Evolutionary conservation across 2,797 vertebrate genomes (phyloP).

Genomic region (Crocodylus rhombifer): DNA sequence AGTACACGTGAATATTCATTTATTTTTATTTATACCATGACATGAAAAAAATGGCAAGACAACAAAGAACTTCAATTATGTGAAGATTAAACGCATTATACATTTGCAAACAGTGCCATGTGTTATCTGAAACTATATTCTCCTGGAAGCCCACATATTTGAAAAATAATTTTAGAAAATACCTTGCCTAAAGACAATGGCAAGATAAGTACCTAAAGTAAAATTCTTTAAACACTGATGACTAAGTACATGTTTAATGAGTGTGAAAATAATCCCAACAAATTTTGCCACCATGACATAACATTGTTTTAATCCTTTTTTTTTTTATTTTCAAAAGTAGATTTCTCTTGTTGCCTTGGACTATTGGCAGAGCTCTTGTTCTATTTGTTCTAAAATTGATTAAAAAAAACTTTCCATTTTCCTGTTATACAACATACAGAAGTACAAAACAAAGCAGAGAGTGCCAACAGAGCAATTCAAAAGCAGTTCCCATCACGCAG

Average conservation of each 20-base stretch:
- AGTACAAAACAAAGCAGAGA: neutral
- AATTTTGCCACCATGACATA: neutral
- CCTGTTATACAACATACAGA: neutral
- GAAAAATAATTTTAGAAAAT: conserved; percentile 15
- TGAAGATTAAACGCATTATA: conserved; percentile 30
- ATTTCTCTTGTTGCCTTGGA: neutral
- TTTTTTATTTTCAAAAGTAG: neutral
- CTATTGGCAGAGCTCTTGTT: neutral
- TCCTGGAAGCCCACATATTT: neutral
- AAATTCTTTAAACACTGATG: conserved; percentile 15
- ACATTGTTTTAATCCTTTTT: neutral
- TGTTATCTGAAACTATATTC: conserved; percentile 16
- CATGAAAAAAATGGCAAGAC: neutral
- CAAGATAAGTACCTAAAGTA: conserved; percentile 12
- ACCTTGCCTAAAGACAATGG: neutral
- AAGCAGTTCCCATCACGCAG: neutral
- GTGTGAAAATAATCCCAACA: conserved; percentile 35
- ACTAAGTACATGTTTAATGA: conserved; percentile 36
- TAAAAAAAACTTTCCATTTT: rapidly evolving
- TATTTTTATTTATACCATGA: too few relatives aligned
- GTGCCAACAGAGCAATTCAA: neutral
- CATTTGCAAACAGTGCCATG: neutral
- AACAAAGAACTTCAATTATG: neutral
- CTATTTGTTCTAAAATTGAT: neutral
- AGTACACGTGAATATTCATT: neutral